Evolutionary conservation across 2,113 vertebrate species (phyloP), one percentile per base, ranked within the genome.

Genomic region (Chunga burmeisteri): DNA sequence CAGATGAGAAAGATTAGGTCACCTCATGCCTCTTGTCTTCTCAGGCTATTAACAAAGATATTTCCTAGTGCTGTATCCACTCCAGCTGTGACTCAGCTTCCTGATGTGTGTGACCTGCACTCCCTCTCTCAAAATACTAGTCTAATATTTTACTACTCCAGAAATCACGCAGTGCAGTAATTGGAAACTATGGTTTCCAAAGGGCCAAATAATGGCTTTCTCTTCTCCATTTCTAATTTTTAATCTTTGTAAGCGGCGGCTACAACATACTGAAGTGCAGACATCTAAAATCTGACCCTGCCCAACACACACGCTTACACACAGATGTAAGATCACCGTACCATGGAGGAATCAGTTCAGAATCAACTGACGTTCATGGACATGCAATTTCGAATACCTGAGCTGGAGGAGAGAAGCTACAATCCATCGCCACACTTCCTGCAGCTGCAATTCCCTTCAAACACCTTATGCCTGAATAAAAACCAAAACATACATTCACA

Each of bases 41-140:
- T 66, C 26, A 47, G 29, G 42, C 92, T 86, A 27, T 83, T 82
- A 86, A 68, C 46, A 68, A 78, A 81, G 13, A 22, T 26, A 53
- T 34, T 93, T 68, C 58, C 25, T 62, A 83, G 25, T 6, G 29
- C 63, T 93, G 55, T 52, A 65, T 75, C 52, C 46, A 88, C 29
- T 86, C 86, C 91, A 96, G 21, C 30, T 93, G 55, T 73, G 93
- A 93, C 79, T 94, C 92, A 90, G 10, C 75, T 79, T 82, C 85
- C 79, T 36, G 58, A 80, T 52, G 21, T 8, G 10, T 36, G n/a
- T 23, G 29, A 90, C 74, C 62, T 49, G 27, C 11, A 27, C 56
- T 71, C 56, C 18, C 44, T 40, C 61, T 82, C 93, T 85, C 79
- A 84, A 78, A 94, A 91, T 53, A 61, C 38, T 38, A 29, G 12